A percentile compares a stretch with the other conserved stretches of the same genome.
phyloP scores from a whole-genome alignment of 2,797 vertebrate genomes.

The Nyctibius grandis region DNA sequence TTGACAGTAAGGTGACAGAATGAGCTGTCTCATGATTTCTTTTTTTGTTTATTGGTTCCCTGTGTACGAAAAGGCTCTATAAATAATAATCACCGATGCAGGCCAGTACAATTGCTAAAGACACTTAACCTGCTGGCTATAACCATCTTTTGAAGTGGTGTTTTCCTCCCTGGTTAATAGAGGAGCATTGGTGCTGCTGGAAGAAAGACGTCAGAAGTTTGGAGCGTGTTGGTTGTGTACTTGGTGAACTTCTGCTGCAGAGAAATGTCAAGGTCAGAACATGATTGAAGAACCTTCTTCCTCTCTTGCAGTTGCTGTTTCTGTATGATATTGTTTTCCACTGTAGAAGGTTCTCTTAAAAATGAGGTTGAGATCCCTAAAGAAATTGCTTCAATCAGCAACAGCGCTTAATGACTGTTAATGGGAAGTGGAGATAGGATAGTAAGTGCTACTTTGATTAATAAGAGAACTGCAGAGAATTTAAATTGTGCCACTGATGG shows the following conservation, averaged over 20 bases:
- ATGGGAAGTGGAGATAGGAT: slow-evolving; percentile 89
- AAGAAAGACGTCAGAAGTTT: slow-evolving; percentile 44
- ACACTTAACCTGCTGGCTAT: neutral
- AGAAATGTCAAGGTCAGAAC: slow-evolving; percentile 79
- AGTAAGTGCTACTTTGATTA: slow-evolving; percentile 88
- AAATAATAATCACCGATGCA: neutral
- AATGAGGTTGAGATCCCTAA: slow-evolving; percentile 86
- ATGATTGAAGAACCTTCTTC: slow-evolving; percentile 78
- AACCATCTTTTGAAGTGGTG: neutral
- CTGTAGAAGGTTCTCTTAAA: slow-evolving; percentile 81
- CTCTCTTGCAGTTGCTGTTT: slow-evolving; percentile 67
- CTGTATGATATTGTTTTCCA: slow-evolving; percentile 83
- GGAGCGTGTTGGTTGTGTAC: slow-evolving; percentile 32
- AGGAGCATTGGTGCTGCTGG: neutral
- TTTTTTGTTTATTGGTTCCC: neutral
- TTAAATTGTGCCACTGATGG: slow-evolving; percentile 88
- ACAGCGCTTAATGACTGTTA: slow-evolving; percentile 86
- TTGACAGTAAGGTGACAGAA: neutral
- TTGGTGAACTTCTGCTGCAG: slow-evolving; percentile 65
- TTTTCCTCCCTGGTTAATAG: neutral
- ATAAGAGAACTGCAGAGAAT: slow-evolving; percentile 87
- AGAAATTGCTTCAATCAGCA: slow-evolving; percentile 90
- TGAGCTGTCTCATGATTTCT: neutral
- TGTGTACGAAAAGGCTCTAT: neutral
- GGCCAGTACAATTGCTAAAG: neutral